Evolutionary conservation across 2,797 vertebrate species (phyloP), one percentile per base, ranked within the genome.

Genomic region (Microcaecilia unicolor): DNA sequence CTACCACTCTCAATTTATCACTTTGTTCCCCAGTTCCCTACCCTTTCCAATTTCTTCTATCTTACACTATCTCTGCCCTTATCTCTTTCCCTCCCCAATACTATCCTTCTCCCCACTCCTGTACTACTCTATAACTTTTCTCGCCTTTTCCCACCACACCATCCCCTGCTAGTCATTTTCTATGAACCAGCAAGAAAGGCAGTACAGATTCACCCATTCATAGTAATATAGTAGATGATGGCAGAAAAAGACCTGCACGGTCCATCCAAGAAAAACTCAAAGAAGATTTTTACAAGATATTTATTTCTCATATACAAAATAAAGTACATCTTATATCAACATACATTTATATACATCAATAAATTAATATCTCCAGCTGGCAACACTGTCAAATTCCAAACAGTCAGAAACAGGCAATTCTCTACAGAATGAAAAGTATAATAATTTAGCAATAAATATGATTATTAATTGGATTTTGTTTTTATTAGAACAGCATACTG

Each of bases 271-370:
- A n/a, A n/a, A n/a, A n/a, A n/a, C n/a, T n/a, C n/a, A n/a, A n/a
- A n/a, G n/a, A 33, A 31, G 34, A 66, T 91, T 81, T 90, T 89
- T 80, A 87, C 84, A 94, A 93, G 89, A 81, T 80, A 78, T 97
- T 98, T 98, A 98, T 96, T 97, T 78, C 77, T 95, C 92, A 92
- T 92, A 93, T 93, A 96, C 87, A 97, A 93, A 96, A 92, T 92
- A 91, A 92, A 91, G 86, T 86, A 90, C 88, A 88, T 85, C 90
- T 89, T 88, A 86, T 91, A 90, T 91, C 90, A 91, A 90, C 91
- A 87, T 91, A 91, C 88, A 91, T 79, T n/a, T 91, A 88, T 92
- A 81, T 93, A 93, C 90, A 98, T 86, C 88, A 89, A 92, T 90
- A 94, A 91, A 87, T 89, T 81, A 82, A 83, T 72, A 84, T 87